Percentiles rank a stretch among this genome's conserved stretches.
Conservation (phyloP, 2,888 invertebrate genomes). For the Noctua janthina region DNA sequence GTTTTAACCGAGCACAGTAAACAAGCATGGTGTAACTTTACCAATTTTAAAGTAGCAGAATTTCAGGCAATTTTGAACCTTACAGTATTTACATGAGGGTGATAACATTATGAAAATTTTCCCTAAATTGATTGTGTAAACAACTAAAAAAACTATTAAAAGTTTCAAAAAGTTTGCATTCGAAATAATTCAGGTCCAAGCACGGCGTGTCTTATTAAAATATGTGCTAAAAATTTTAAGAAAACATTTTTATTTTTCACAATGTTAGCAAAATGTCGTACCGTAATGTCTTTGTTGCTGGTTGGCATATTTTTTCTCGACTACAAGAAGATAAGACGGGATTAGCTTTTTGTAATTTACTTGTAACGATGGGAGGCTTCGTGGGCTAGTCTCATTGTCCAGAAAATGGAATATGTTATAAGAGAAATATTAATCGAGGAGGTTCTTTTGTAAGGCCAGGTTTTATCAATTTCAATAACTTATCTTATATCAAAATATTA, state of each 20-base stretch:
- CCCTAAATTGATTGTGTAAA: background rate
- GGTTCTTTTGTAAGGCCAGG: background rate
- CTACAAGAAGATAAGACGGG: constrained; percentile 35
- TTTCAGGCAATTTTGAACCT: constrained; percentile 9
- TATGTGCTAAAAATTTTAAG: background rate
- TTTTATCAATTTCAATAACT: constrained; percentile 2
- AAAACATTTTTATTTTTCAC: constrained; percentile 20
- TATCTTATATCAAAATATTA: background rate
- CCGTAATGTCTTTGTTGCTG: constrained; percentile 13
- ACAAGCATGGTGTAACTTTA: constrained; percentile 28
- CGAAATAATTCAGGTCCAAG: background rate
- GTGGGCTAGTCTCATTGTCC: constrained; percentile 23
- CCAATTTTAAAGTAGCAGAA: constrained; percentile 32
- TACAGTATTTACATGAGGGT: background rate
- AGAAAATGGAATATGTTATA: constrained; percentile 46
- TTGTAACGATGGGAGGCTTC: constrained; percentile 21
- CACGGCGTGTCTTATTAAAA: constrained; percentile 3
- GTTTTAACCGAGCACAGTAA: constrained; percentile 37
- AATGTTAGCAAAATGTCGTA: constrained; percentile 12
- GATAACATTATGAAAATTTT: background rate
- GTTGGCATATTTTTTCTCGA: constrained; percentile 24
- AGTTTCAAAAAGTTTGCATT: background rate
- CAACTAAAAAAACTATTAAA: background rate
- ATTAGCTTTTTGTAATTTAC: constrained; percentile 56
- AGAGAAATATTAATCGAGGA: constrained; percentile 20